Evolutionary conservation across 2,797 vertebrate genomes (phyloP).

Genomic region (Siniperca scherzeri): DNA sequence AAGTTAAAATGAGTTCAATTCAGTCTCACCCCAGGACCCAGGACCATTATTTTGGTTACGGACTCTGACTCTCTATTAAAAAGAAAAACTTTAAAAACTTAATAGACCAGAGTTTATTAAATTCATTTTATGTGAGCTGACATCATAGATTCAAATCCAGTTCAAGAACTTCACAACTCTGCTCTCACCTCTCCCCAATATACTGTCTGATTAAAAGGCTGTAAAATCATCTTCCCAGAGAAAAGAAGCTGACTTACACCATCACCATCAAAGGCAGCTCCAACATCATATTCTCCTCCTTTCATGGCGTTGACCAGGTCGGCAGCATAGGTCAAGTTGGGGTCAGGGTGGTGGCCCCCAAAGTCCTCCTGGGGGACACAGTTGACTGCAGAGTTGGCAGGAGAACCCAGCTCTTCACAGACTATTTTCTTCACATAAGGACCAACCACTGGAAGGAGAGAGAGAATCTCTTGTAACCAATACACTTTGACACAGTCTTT

Average conservation of each 20-base stretch:
- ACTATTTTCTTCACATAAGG: conserved; percentile 98
- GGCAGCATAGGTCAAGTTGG: conserved; percentile 96
- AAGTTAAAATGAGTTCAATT: conserved; percentile 18
- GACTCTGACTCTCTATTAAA: conserved; percentile 8
- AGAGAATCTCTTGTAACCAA: too few relatives aligned
- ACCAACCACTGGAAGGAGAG: conserved; percentile 89
- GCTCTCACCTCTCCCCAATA: conserved; percentile 2
- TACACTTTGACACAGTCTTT: not conserved
- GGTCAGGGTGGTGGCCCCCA: conserved; percentile 98
- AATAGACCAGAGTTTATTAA: conserved; percentile 29
- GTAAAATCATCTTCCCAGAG: not conserved
- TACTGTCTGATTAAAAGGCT: not conserved
- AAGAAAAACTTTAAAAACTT: not conserved
- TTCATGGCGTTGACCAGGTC: conserved; percentile 97
- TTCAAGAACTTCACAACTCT: conserved; percentile 14
- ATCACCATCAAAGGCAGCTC: conserved; percentile 98
- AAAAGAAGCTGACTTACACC: conserved; percentile 86
- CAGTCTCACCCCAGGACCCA: not conserved
- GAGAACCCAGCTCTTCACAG: conserved; percentile 96
- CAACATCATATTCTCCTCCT: conserved; percentile 95
- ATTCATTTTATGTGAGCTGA: conserved; percentile 33
- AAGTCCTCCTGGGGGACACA: conserved; percentile 96
- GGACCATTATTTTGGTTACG: conserved; percentile 9
- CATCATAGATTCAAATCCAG: conserved; percentile 27
- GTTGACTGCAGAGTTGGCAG: conserved; percentile 94